phyloP scores from a whole-genome alignment of 2,797 vertebrate species.

The Melanotaenia pygmaea region DNA sequence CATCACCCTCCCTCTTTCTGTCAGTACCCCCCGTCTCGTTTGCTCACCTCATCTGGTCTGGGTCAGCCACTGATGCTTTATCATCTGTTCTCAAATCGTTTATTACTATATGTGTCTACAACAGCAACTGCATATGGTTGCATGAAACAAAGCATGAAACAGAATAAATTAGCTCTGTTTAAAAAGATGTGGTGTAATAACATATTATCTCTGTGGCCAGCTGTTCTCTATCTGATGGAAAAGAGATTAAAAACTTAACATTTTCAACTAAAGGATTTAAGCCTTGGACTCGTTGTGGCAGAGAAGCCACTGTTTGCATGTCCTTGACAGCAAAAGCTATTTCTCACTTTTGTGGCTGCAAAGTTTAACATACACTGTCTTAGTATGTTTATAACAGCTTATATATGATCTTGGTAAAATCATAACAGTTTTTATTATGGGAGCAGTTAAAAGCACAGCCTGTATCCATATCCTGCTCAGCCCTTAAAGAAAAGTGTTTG shows the following conservation, averaged over 20 bases:
- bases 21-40: constrained; percentile 30
- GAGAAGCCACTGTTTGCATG: constrained; percentile 31
- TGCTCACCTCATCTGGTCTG: constrained; percentile 38
- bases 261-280: neutral
- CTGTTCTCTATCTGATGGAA: neutral
- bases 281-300: neutral
- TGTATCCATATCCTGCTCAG: constrained; percentile 28
- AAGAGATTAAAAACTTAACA: neutral
- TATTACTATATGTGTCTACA: constrained; percentile 10
- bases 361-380: constrained; percentile 60
- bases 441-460: constrained; percentile 20
- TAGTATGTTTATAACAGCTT: constrained; percentile 46
- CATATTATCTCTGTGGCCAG: neutral
- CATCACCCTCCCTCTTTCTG: neutral
- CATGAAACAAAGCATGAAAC: constrained; percentile 8
- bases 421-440: constrained; percentile 46
- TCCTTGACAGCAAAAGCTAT: constrained; percentile 39
- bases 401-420: constrained; percentile 32
- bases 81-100: constrained; percentile 46
- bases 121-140: constrained; percentile 1
- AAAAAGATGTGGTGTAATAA: neutral
- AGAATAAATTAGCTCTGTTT: constrained; percentile 9
- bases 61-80: constrained; percentile 38
- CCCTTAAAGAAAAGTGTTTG: neutral
- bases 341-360: constrained; percentile 48